phyloP scores from a whole-genome alignment of 2,797 vertebrate genomes.

The Phataginus tetradactyla region DNA sequence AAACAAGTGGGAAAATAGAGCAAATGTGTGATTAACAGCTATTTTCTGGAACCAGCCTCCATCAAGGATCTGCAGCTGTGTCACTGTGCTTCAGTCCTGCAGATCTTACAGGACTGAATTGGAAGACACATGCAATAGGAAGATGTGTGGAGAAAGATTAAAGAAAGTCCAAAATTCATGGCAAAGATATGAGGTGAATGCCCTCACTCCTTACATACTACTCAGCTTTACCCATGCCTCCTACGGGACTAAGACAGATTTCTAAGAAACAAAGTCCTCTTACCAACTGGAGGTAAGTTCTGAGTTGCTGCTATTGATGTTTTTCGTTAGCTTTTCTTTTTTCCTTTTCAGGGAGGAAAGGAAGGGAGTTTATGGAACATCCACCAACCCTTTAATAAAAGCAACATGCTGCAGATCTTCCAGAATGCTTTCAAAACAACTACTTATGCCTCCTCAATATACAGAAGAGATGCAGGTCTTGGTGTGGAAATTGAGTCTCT shows the following conservation, averaged over 20 bases:
- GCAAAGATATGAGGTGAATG: neutral
- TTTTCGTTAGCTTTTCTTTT: neutral
- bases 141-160: neutral
- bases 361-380: neutral
- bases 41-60: constrained; percentile 32
- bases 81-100: neutral
- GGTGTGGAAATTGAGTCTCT: neutral
- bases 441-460: neutral
- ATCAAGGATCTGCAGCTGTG: constrained; percentile 44
- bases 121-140: neutral
- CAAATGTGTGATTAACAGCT: constrained; percentile 65
- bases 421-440: neutral
- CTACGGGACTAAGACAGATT: neutral
- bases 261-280: neutral
- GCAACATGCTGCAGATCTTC: neutral
- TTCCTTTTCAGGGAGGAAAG: fast-evolving
- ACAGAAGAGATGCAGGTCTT: neutral
- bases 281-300: neutral
- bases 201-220: neutral
- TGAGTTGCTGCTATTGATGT: neutral
- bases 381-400: neutral
- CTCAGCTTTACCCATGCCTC: neutral
- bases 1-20: constrained; percentile 40
- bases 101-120: neutral
- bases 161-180: constrained; percentile 23